These are phyloP conservation scores for Helicoverpa armigera DNA, from an alignment of 1,140 invertebrate genomes.

Conservation along the genomic window DNA sequence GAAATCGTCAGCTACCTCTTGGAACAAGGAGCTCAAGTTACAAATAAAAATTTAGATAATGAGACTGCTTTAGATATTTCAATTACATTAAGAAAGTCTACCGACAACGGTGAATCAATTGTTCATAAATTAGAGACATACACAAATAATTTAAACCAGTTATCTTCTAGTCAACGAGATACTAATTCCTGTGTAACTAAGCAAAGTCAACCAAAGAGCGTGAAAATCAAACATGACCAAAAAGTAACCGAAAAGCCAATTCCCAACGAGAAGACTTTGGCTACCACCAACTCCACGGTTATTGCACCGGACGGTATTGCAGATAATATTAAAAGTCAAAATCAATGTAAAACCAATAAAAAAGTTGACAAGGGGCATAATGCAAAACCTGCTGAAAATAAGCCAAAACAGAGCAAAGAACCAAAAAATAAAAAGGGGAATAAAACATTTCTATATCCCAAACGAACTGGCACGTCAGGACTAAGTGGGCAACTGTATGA, in stretches of 20 bases:
- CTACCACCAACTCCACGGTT: too few species aligned
- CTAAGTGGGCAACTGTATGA: slow-evolving; percentile 52
- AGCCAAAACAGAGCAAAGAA: not conserved
- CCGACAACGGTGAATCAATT: not conserved
- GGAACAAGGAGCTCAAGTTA: not conserved
- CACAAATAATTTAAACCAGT: not conserved
- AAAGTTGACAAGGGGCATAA: too few species aligned
- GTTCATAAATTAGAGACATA: slow-evolving; percentile 1
- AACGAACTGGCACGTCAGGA: slow-evolving; percentile 45
- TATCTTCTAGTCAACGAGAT: not conserved
- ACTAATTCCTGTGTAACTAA: too few species aligned
- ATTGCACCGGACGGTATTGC: not conserved
- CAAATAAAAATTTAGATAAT: not conserved
- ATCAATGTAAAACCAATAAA: not conserved
- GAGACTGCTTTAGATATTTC: slow-evolving; percentile 13
- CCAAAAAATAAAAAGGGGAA: not conserved
- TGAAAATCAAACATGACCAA: too few species aligned
- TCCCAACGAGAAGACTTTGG: too few species aligned
- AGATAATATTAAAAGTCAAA: not conserved
- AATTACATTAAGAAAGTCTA: too few species aligned
- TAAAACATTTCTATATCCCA: slow-evolving; percentile 12
- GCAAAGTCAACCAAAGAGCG: too few species aligned
- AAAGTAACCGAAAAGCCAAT: too few species aligned
- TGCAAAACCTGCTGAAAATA: not conserved
- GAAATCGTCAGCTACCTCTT: slow-evolving; percentile 15